phyloP scores from a whole-genome alignment of 1,140 invertebrate genomes.

The Homalodisca vitripennis region DNA sequence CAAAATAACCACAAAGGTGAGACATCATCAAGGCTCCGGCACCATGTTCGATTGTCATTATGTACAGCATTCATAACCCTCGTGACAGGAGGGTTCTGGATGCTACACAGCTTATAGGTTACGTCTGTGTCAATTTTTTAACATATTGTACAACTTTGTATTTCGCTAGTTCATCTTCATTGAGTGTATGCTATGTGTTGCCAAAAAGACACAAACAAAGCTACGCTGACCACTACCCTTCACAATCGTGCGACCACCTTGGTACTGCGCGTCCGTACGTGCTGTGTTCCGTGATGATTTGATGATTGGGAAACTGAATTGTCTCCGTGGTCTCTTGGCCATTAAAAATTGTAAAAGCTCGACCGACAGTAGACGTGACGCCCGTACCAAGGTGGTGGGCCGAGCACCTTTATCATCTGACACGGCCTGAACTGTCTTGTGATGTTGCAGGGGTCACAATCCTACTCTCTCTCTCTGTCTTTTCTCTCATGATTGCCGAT shows the following conservation, averaged over 20 bases:
- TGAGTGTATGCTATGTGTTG: neutral
- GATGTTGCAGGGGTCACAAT: constrained; percentile 66
- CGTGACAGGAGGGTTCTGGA: neutral
- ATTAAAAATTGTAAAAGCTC: neutral
- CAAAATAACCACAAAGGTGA: neutral
- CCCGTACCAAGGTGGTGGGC: neutral
- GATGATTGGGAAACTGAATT: neutral
- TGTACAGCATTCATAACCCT: constrained; percentile 4
- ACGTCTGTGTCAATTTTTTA: neutral
- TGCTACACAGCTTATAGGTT: neutral
- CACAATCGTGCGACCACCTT: constrained; percentile 1
- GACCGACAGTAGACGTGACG: too few relatives aligned
- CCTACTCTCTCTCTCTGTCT: constrained; percentile 71
- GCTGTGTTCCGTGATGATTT: neutral
- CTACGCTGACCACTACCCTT: neutral
- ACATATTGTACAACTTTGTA: too few relatives aligned
- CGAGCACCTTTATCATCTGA: neutral
- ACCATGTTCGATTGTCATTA: neutral
- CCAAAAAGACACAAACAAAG: neutral
- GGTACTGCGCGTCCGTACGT: neutral
- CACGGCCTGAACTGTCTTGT: constrained; percentile 24
- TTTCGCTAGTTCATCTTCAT: neutral
- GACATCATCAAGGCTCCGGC: constrained; percentile 5
- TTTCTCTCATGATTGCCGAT: constrained; percentile 68
- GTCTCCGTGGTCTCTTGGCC: neutral